Base-by-base conservation (phyloP, 2,888 invertebrate genomes). In the Schrankia costaestrigalis region DNA sequence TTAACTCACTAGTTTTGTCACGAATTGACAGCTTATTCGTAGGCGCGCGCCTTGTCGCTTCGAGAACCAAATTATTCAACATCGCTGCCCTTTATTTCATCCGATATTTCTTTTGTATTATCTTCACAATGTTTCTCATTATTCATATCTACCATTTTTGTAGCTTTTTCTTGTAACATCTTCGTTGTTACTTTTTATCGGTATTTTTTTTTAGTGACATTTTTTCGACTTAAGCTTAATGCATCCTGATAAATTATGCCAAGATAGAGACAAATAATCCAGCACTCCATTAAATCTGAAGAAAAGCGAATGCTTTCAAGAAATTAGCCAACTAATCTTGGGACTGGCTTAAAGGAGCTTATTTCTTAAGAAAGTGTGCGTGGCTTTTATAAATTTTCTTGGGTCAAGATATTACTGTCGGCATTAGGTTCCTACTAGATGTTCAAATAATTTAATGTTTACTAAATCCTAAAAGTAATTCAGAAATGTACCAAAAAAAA, bases 281-380 rank as follows among this genome's bases (percentile, higher is more conserved):
- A 47, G 61, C 66, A 75, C 72, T 76, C 77, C 78, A 79, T 78
- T 82, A 82, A 82, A 79, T 76, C 75, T 69, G 60, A 58, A 70
- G n/a, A 74, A 72, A 76, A 73, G 70, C 63, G 71, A 75, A 75
- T 64, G 79, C 79, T 80, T 81, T 82, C 74, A 79, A 75, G 75
- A 79, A 78, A 81, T 80, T 80, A 78, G 77, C 68, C 41, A 59
- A 69, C 73, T 79, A 78, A 80, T 79, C 78, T 73, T 50, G 57
- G 55, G 54, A 58, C 58, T 55, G 58, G 61, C 66, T 65, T 71
- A 63, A 66, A 66, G 63, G 52, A 61, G 71, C 70, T 76, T 76
- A 73, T 57, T 40, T 51, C 37, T 49, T 46, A 38, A 38, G 32
- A 39, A 45, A 49, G 52, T 43, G 45, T 58, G 50, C 55, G 58